Conservation (phyloP, 2,797 vertebrate species). For the Hephaestus fuliginosus region DNA sequence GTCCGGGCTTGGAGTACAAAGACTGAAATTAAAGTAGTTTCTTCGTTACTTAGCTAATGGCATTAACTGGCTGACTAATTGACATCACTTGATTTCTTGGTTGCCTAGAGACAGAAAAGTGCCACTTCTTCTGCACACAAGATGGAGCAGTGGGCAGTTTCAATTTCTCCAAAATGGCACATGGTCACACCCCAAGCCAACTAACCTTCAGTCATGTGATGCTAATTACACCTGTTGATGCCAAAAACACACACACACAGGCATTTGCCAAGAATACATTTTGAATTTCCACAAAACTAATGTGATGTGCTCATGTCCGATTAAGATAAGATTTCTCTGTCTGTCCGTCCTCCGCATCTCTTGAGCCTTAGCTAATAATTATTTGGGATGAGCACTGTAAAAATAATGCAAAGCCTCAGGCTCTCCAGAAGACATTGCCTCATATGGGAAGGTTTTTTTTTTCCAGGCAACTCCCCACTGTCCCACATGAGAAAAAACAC, state of each 20-base stretch:
- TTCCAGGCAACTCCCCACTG: conserved; percentile 45
- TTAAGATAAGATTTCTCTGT: background rate
- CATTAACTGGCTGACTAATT: conserved; percentile 9
- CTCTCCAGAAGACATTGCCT: conserved; percentile 40
- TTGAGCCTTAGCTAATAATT: background rate
- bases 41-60: background rate
- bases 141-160: conserved; percentile 6
- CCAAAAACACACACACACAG: background rate
- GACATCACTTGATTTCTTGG: conserved; percentile 6
- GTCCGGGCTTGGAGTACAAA: background rate
- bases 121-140: background rate
- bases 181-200: conserved; percentile 5
- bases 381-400: conserved; percentile 31
- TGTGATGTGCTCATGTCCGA: background rate
- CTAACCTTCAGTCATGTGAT: conserved; percentile 7
- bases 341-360: background rate
- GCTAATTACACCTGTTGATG: conserved; percentile 16
- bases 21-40: background rate
- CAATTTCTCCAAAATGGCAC: conserved; percentile 13
- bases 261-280: background rate
- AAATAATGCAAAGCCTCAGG: conserved; percentile 23
- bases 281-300: background rate
- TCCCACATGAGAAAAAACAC: conserved; percentile 47
- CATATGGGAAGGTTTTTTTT: conserved; percentile 39
- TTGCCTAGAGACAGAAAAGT: conserved; percentile 1